phyloP scores from a whole-genome alignment of 2,888 invertebrate species.

The Fabriciana adippe region DNA sequence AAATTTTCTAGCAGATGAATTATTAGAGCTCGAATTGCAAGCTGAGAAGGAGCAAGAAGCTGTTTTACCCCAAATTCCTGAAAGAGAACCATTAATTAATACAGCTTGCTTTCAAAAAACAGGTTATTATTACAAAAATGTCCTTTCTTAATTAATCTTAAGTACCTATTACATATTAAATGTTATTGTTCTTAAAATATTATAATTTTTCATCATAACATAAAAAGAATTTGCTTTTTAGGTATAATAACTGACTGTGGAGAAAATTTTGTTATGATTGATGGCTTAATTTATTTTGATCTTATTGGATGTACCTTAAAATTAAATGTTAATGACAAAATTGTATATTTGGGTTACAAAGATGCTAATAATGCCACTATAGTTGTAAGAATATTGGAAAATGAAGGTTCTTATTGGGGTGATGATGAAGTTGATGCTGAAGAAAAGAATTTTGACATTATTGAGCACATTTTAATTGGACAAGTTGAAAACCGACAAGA shows the following conservation, averaged over 20 bases:
- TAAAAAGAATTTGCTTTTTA: constrained; percentile 40
- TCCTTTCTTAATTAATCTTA: constrained; percentile 23
- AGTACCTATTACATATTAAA: too few species aligned
- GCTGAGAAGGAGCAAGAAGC: constrained; percentile 41
- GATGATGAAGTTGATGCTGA: constrained; percentile 60
- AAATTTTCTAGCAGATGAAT: constrained; percentile 66
- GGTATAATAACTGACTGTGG: constrained; percentile 84
- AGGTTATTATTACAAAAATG: constrained; percentile 49
- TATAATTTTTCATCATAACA: too few species aligned
- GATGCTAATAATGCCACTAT: constrained; percentile 66
- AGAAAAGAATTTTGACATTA: constrained; percentile 56
- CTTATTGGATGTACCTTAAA: constrained; percentile 55
- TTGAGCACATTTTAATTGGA: constrained; percentile 65
- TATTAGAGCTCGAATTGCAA: constrained; percentile 63
- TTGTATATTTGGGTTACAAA: constrained; percentile 82
- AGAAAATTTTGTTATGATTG: constrained; percentile 80
- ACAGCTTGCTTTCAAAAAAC: constrained; percentile 65
- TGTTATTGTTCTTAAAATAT: too few species aligned
- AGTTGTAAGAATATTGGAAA: constrained; percentile 82
- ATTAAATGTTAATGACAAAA: constrained; percentile 76
- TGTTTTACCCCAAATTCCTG: constrained; percentile 29
- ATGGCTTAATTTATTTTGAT: constrained; percentile 82
- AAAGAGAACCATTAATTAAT: constrained; percentile 48
- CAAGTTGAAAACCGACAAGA: constrained; percentile 60
- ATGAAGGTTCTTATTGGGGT: constrained; percentile 78